Base-by-base conservation (phyloP, 2,888 invertebrate species). In the Calameuta pallipes region DNA sequence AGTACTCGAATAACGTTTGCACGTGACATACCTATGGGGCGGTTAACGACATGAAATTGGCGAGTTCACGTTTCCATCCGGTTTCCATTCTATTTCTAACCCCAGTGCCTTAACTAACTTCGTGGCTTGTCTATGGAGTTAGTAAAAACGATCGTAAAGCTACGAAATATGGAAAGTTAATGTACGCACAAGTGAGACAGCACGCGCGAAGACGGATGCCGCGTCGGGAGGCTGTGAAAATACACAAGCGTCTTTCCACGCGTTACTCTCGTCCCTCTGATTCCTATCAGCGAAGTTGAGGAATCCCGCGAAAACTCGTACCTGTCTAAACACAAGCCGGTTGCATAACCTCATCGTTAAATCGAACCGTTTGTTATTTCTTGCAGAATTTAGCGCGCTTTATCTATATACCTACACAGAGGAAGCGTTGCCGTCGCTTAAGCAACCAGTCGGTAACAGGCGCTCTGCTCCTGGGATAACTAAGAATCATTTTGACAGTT, bases 121-220 rank as follows among this genome's bases (percentile, higher is more conserved):
- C 31, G 35, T 30, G 15, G 37, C 35, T 74, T 74, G 74, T 56
- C 74, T 35, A 34, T 35, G 74, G 37, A 34, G 75, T 56, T 11
- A 74, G 73, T 83, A 80, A 83, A 83, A 37, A 34, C 35, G 83
- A 74, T 73, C 81, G 83, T 82, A 79, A 83, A 83, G n/a, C 78
- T 37, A 75, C 77, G 79, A 78, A 78, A 81, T 82, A 82, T 34
- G 77, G 78, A 79, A 79, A 75, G 76, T 35, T 33, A 78, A 80
- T 80, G 75, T 80, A 83, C 81, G 23, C 56, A 15, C 56, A 23
- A 23, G 56, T 56, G 56, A 56, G 56, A 23, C 56, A 23, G 56
- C 56, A 56, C 23, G 56, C 56, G 56, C 9, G 56, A 56, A 56
- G 56, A 69, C 36, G 69, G 69, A 34, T 12, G 68, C 33, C 12